These are phyloP conservation scores for Zenarchopterus dispar DNA, from an alignment of 2,797 vertebrate species.

Conservation along the genomic window DNA sequence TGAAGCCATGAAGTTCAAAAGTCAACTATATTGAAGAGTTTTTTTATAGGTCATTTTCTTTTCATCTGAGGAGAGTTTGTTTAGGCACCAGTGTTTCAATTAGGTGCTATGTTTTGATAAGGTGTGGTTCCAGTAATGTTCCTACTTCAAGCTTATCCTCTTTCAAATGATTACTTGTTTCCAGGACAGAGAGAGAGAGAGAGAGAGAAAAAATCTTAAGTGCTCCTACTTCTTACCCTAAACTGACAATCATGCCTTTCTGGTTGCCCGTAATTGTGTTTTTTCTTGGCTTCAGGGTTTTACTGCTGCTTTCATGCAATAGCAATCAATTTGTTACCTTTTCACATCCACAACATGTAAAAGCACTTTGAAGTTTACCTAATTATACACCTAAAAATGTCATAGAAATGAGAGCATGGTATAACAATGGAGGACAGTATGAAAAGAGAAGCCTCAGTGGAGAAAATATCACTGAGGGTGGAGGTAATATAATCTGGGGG, in stretches of 20 bases:
- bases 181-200: constrained; percentile 59
- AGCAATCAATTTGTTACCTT: constrained; percentile 43
- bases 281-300: constrained; percentile 40
- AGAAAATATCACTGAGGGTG: constrained; percentile 69
- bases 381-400: constrained; percentile 76
- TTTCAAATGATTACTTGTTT: constrained; percentile 74
- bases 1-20: constrained; percentile 58
- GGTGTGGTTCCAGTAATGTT: constrained; percentile 70
- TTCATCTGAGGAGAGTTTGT: constrained; percentile 68
- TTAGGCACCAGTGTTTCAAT: constrained; percentile 68
- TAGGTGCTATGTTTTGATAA: constrained; percentile 72
- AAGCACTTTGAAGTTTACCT: constrained; percentile 67
- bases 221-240: constrained; percentile 41
- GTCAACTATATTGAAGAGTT: constrained; percentile 54
- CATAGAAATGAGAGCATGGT: constrained; percentile 59
- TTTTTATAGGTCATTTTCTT: constrained; percentile 63
- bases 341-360: constrained; percentile 41
- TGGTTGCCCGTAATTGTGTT: constrained; percentile 31
- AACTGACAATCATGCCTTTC: constrained; percentile 50
- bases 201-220: constrained; percentile 3
- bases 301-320: constrained; percentile 50
- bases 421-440: constrained; percentile 37
- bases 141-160: constrained; percentile 65
- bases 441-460: constrained; percentile 44
- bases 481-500: constrained; percentile 69